phyloP scores from a whole-genome alignment of 1,140 invertebrate species.

The Lutraria rhynchaena region DNA sequence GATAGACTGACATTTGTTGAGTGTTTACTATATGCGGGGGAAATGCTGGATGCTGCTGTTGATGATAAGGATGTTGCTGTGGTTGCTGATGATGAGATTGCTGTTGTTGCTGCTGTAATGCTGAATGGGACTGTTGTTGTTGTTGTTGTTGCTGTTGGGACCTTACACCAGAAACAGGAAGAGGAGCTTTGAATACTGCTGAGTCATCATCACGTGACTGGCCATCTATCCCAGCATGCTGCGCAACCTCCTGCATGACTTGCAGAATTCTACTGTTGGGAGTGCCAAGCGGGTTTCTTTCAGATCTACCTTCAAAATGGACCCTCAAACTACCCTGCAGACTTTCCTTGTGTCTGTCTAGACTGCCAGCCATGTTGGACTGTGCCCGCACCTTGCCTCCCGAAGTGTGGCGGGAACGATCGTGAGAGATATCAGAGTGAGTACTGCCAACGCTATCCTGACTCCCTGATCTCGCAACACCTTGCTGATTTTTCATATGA shows the following conservation, averaged over 20 bases:
- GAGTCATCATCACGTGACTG: slow-evolving; percentile 38
- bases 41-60: slow-evolving; percentile 10
- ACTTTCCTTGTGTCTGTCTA: slow-evolving; percentile 70
- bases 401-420: slow-evolving; percentile 71
- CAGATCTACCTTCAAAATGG: slow-evolving; percentile 48
- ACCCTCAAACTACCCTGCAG: slow-evolving; percentile 37
- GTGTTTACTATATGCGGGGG: slow-evolving; percentile 13
- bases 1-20: slow-evolving; percentile 13
- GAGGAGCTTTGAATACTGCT: slow-evolving; percentile 49
- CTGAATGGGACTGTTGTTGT: slow-evolving; percentile 7
- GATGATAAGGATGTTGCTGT: not conserved
- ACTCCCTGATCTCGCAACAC: slow-evolving; percentile 81
- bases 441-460: slow-evolving; percentile 83
- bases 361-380: slow-evolving; percentile 70
- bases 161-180: slow-evolving; percentile 19
- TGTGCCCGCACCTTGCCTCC: slow-evolving; percentile 19
- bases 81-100: not conserved
- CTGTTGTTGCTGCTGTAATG: slow-evolving; percentile 11
- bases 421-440: slow-evolving; percentile 82
- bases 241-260: slow-evolving; percentile 81
- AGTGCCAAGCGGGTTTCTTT: slow-evolving; percentile 49
- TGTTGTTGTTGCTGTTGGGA: slow-evolving; percentile 38
- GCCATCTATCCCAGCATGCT: slow-evolving; percentile 75
- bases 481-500: slow-evolving; percentile 66
- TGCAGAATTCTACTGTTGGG: slow-evolving; percentile 77